Base-by-base conservation (phyloP, 2,888 invertebrate genomes). In the Caenorhabditis macrosperma region DNA sequence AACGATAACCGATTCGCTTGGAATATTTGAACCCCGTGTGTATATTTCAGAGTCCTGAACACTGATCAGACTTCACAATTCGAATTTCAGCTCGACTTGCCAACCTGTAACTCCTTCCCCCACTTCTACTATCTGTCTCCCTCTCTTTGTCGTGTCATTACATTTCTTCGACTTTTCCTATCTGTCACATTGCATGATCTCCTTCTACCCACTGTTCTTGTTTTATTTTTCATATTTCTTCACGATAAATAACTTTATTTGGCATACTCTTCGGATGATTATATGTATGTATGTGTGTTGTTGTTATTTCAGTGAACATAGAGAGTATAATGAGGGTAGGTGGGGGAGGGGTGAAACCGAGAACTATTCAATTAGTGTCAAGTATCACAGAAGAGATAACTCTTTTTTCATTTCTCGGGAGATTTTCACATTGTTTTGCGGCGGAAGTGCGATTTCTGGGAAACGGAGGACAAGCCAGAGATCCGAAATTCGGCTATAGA, bases 11-110 rank as follows among this genome's bases (percentile, higher is more conserved):
- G n/a, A n/a, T n/a, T n/a, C n/a, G n/a, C n/a, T n/a, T n/a, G n/a
- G n/a, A n/a, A n/a, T n/a, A n/a, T n/a, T n/a, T n/a, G n/a, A n/a
- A n/a, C n/a, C n/a, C n/a, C n/a, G n/a, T n/a, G n/a, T n/a, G n/a
- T n/a, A n/a, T n/a, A n/a, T n/a, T n/a, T n/a, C n/a, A n/a, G n/a
- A 22, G 22, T 20, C 26, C n/a, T 28, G 26, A 4, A 7, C 4
- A 33, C 10, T 1, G 24, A 35, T 24, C 15, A 33, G 9, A n/a
- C 5, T 12, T 9, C 26, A 12, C 4, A 38, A n/a, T n/a, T n/a
- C n/a, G n/a, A 41, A 20, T 64, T 72, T 28, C 64, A 72, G 72
- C 72, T 35, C 72, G 72, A 12, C 55, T 72, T 20, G 72, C 72
- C 55, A 72, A 72, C 50, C 22, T 72, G 64, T 72, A 64, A 61